Conservation (phyloP, 2,797 vertebrate genomes). For the Dermochelys coriacea region DNA sequence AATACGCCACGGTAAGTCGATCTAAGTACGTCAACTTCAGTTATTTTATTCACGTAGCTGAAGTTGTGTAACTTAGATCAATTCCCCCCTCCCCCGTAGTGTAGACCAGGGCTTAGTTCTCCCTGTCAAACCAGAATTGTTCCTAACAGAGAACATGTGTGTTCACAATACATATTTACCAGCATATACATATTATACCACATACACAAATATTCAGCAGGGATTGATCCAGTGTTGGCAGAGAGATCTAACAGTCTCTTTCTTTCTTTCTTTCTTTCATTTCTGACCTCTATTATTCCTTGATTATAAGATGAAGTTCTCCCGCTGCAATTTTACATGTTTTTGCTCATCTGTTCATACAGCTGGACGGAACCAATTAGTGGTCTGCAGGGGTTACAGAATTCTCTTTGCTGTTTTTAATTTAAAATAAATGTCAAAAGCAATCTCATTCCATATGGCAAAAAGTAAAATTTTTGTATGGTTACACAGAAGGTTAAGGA, state of each 20-base stretch:
- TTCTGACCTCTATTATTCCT: background rate
- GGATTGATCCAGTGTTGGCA: background rate
- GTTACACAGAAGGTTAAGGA: background rate
- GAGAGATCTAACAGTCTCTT: slow-evolving; percentile 7
- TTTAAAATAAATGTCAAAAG: background rate
- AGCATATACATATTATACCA: background rate
- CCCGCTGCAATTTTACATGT: background rate
- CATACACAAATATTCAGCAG: background rate
- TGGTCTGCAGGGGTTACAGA: slow-evolving; percentile 2
- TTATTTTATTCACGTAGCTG: too few species aligned
- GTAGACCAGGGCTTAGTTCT: background rate
- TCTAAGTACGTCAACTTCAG: too few species aligned
- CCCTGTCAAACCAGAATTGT: background rate
- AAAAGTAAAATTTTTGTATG: background rate
- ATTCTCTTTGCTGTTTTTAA: background rate
- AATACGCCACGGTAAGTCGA: too few species aligned
- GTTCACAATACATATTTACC: background rate
- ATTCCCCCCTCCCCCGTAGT: too few species aligned
- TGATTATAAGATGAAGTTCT: slow-evolving; percentile 10
- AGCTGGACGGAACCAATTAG: slow-evolving; percentile 12
- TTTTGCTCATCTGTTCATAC: background rate
- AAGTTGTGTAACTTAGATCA: too few species aligned
- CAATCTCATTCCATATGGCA: background rate
- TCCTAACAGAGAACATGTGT: background rate
- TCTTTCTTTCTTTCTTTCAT: background rate